Evolutionary conservation across 2,888 invertebrate genomes (phyloP), one percentile per base, ranked within the genome.

Genomic region (Andricus quercusramuli): DNA sequence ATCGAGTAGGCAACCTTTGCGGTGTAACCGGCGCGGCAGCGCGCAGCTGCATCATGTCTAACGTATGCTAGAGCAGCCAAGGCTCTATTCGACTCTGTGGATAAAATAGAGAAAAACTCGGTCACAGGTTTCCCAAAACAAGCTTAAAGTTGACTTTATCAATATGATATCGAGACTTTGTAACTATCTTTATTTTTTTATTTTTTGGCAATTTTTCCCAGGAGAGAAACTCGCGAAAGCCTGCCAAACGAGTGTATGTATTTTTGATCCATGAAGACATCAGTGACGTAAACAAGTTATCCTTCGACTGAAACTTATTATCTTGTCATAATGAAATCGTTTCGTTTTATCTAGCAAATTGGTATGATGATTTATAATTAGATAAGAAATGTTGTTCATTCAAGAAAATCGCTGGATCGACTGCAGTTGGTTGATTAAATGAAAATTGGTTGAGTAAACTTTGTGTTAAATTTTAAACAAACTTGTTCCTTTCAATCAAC

Each of bases 1-100:
- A 88, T 88, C 70, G 82, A 83, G 80, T 79, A 79, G 79, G 77
- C 80, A 84, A 85, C 83, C 83, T 83, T 85, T 83, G 83, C 77
- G 65, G 77, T 80, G 64, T 80, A n/a, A 66, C 37, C 41, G 32
- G 47, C 47, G 47, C 17, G 47, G 25, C n/a, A n/a, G n/a, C 66
- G 51, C 70, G 44, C 64, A 70, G 47, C 51, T 70, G 80, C 78
- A 44, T 17, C n/a, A 37, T n/a, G 56, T 79, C 32, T 44, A 68
- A 51, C n/a, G 13, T 67, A 79, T 76, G 62, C 37, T 25, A n/a
- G 44, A 47, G 47, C 25, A 68, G 17, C 68, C 47, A 68, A 68
- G 68, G 68, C 68, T 68, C 25, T 17, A 25, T 47, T 1, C 4
- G 44, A 68, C 22, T 68, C 68, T 25, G 17, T 29, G 15, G 44